These are phyloP conservation scores for Aurelia sp. DNA, from an alignment of 30 jellyfish, hydroid and myxozoan genomes.

Conservation along the genomic window DNA sequence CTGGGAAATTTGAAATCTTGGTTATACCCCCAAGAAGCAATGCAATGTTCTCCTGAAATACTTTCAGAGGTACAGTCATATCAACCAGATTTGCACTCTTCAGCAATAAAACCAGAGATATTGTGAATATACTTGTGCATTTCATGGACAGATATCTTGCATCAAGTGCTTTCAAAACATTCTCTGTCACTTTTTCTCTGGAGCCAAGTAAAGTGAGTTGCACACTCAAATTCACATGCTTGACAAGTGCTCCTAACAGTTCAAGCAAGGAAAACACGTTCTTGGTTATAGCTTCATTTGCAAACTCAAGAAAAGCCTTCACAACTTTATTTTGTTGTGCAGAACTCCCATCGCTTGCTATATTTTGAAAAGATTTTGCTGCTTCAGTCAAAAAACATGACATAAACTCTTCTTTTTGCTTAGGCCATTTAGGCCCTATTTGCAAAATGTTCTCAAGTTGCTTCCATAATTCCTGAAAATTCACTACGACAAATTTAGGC, in stretches of 20 bases:
- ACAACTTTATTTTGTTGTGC: neutral
- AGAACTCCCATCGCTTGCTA: too few species aligned
- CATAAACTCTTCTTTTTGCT: too few species aligned
- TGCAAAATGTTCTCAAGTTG: too few species aligned
- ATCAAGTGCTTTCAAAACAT: neutral
- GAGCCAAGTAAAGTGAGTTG: neutral
- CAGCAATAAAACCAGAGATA: too few species aligned
- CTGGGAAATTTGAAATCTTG: conserved; percentile 36
- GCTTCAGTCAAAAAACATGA: too few species aligned
- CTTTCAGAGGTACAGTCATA: too few species aligned
- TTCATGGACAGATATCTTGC: neutral
- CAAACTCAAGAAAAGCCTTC: neutral
- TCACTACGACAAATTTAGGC: too few species aligned
- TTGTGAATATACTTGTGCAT: neutral
- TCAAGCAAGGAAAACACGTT: neutral
- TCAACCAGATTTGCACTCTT: too few species aligned
- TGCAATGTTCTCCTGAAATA: neutral
- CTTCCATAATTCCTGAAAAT: too few species aligned
- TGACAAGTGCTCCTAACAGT: neutral
- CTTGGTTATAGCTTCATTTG: neutral
- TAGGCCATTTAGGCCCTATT: too few species aligned
- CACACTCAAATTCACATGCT: neutral
- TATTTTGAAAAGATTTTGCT: too few species aligned
- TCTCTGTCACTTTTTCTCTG: neutral
- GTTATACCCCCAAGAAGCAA: neutral